Evolutionary conservation across 2,888 invertebrate genomes (phyloP), one percentile per base, ranked within the genome.

Genomic region (Dryomyza anilis): DNA sequence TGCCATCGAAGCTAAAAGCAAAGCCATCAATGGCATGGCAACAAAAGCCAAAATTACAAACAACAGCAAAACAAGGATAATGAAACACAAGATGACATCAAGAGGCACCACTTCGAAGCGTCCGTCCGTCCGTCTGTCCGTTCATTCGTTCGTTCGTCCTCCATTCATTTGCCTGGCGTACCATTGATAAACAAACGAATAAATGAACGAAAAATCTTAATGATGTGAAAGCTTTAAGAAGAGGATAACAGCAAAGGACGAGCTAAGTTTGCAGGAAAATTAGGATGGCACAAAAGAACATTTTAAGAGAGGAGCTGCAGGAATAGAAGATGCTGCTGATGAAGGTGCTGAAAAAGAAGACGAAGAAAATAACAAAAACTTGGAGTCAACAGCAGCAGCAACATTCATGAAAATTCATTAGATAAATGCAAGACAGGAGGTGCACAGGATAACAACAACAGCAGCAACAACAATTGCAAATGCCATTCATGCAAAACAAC

Each of bases 121-220:
- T n/a, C n/a, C n/a, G n/a, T n/a, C n/a, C n/a, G n/a, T n/a, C n/a
- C n/a, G n/a, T n/a, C n/a, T n/a, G n/a, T n/a, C n/a, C n/a, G n/a
- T n/a, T n/a, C n/a, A n/a, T n/a, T n/a, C n/a, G n/a, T n/a, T n/a
- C n/a, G n/a, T n/a, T n/a, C n/a, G n/a, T n/a, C n/a, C n/a, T n/a
- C n/a, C n/a, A 33, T 55, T 55, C 6, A 53, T 14, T 48, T 10
- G 53, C 10, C 53, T 12, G 19, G 19, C 33, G 30, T 33, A 55
- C 21, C 16, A 19, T 33, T 12, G 21, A 21, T 33, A 30, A 55
- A 55, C 36, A 55, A 55, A n/a, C n/a, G n/a, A n/a, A n/a, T n/a
- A n/a, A n/a, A n/a, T n/a, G n/a, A n/a, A n/a, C n/a, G n/a, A n/a
- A 33, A 55, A 19, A 33, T 55, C 30, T 21, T 55, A 55, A 55